Evolutionary conservation across 2,888 invertebrate species (phyloP), one percentile per base, ranked within the genome.

Genomic region (Phengaris arion): DNA sequence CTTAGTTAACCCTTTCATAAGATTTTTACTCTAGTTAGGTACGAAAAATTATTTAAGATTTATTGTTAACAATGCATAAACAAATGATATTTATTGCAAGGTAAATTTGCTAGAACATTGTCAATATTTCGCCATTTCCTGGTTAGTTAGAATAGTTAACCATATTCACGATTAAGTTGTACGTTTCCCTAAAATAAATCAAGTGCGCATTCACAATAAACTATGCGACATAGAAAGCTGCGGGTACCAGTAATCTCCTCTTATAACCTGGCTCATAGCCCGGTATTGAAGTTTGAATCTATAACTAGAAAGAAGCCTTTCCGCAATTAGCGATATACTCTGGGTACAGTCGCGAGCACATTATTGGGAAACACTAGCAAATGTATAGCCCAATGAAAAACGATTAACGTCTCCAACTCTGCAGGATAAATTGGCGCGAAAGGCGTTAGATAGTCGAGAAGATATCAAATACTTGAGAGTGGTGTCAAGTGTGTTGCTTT

Each of bases 131-230:
- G 22, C 22, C 35, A 64, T 64, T 64, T 64, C 64, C 64, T 64
- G 64, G 64, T 64, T 64, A 64, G 64, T 64, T 64, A 45, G 22
- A n/a, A n/a, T n/a, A n/a, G n/a, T n/a, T n/a, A n/a, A 64, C 64
- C 6, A 64, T 35, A 35, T 12, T 64, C 64, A 64, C 13, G 64
- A 45, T 64, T 12, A 35, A 45, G 64, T 64, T 64, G 64, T 64
- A 64, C 35, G 64, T 64, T 64, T 12, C 12, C 35, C 12, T 64
- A 35, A 64, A 35, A 64, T 64, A 64, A 64, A 64, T 64, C 64
- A 64, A 7, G 64, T 9, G 8, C 4, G 9, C 10, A 52, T 35
- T 64, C 35, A 64, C 35, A 12, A 13, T 64, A 45, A 59, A 64
- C 12, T 45, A 64, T 12, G 64, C 35, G 35, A 64, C 64, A 45